Evolutionary conservation across 2,888 invertebrate species (phyloP).

Genomic region (Cantharis nigra): DNA sequence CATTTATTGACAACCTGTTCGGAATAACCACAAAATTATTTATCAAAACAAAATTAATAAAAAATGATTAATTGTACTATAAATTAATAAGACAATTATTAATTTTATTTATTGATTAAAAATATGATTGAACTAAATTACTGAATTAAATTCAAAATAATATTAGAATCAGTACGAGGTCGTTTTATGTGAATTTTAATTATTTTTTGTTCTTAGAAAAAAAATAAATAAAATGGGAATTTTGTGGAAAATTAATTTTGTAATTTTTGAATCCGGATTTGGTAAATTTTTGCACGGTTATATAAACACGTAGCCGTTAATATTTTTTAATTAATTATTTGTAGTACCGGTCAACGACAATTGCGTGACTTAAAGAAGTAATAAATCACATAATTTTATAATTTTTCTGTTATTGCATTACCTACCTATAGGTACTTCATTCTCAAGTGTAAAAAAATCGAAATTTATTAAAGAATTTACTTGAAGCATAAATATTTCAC

Average conservation of each 20-base stretch:
- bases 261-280: neutral
- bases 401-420: neutral
- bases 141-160: neutral
- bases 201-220: neutral
- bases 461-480: neutral
- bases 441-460: neutral
- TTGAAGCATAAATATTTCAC: neutral
- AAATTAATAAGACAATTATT: neutral
- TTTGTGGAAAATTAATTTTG: neutral
- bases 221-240: neutral
- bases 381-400: neutral
- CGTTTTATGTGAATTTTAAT: neutral
- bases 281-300: neutral
- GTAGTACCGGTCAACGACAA: neutral
- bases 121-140: neutral
- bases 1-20: neutral
- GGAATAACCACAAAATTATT: neutral
- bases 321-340: neutral
- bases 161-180: too few relatives aligned
- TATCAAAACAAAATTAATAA: neutral
- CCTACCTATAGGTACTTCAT: neutral
- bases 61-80: neutral
- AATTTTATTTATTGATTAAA: too few relatives aligned
- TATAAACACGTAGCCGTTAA: neutral
- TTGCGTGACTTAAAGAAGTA: neutral